phyloP scores from a whole-genome alignment of 2,797 vertebrate species.

The Peromyscus eremicus region DNA sequence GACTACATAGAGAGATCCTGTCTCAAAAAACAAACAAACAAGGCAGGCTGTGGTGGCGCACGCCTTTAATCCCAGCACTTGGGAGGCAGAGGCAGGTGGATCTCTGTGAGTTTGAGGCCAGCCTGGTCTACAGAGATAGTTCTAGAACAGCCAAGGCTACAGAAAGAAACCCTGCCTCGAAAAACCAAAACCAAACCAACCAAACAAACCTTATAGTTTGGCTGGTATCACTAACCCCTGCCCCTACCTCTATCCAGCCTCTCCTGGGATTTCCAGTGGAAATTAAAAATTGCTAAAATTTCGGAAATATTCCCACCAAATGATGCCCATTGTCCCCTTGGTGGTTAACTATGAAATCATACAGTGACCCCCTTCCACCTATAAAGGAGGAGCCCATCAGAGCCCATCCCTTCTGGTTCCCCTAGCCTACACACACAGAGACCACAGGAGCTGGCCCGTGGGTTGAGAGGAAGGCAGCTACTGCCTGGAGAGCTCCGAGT shows the following conservation, averaged over 20 bases:
- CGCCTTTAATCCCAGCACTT: neutral
- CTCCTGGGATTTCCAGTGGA: neutral
- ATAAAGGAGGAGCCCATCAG: neutral
- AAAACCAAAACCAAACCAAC: neutral
- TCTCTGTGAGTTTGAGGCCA: neutral
- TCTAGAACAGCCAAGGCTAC: neutral
- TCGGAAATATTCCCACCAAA: neutral
- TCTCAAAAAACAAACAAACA: neutral
- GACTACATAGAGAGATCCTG: neutral
- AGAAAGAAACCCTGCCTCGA: neutral
- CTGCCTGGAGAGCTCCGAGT: neutral
- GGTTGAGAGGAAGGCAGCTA: too few relatives aligned
- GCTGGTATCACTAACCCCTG: neutral
- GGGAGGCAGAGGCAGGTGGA: neutral
- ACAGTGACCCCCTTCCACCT: too few relatives aligned
- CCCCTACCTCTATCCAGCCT: neutral
- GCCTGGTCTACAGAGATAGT: neutral
- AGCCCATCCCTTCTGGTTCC: neutral
- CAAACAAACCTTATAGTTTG: neutral
- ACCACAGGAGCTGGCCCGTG: neutral
- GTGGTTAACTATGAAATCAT: neutral
- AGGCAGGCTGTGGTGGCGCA: too few relatives aligned
- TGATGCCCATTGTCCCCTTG: neutral
- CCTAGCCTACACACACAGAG: neutral
- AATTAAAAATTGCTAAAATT: neutral